A percentile compares a stretch with the other conserved stretches of the same genome.
These are phyloP conservation scores for Stigmatopora nigra DNA, from an alignment of 2,113 vertebrate species.

Conservation along the genomic window DNA sequence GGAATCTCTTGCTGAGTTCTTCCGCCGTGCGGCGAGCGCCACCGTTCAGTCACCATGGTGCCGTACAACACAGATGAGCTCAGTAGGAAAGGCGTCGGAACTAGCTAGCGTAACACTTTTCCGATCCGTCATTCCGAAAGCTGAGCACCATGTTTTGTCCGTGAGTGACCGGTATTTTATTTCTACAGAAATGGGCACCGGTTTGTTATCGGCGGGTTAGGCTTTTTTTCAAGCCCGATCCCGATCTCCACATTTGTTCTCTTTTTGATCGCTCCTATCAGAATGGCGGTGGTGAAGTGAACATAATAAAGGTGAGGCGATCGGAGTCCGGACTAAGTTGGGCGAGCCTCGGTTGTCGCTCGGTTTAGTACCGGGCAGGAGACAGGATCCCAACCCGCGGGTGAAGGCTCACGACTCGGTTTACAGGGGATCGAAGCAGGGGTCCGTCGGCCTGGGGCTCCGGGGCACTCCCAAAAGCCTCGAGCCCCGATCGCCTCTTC, in stretches of 20 bases:
- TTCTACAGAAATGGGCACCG: constrained; percentile 32
- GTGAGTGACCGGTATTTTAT: constrained; percentile 17
- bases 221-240: constrained; percentile 12
- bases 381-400: background rate
- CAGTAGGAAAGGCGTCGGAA: constrained; percentile 36
- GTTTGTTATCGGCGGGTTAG: constrained; percentile 23
- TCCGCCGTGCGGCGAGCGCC: constrained; percentile 25
- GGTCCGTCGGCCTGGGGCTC: background rate
- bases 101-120: constrained; percentile 37
- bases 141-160: constrained; percentile 14
- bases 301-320: constrained; percentile 27
- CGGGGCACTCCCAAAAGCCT: constrained; percentile 5
- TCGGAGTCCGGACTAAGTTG: background rate
- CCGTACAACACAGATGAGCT: constrained; percentile 61
- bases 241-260: constrained; percentile 31
- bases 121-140: constrained; percentile 21
- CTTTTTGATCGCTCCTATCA: constrained; percentile 46
- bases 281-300: constrained; percentile 45
- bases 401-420: background rate
- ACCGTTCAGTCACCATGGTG: constrained; percentile 70
- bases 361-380: background rate
- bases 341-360: background rate
- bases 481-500: background rate
- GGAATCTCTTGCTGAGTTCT: background rate
- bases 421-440: background rate